Percentiles rank a stretch among this genome's conserved stretches.
Conservation (phyloP, 2,797 vertebrate species). For the Linurgus olivaceus region DNA sequence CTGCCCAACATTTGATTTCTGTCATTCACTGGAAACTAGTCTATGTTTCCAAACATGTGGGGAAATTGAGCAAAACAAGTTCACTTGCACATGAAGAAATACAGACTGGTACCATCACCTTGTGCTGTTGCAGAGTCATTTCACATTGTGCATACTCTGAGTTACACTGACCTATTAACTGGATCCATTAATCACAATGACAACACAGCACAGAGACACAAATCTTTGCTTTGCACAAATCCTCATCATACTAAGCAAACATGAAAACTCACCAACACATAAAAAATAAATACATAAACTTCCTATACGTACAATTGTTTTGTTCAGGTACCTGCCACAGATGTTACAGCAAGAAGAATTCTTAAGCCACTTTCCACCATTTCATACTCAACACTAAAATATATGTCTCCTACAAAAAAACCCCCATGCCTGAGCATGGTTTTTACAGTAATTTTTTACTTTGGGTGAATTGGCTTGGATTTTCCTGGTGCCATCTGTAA, state of each 20-base stretch:
- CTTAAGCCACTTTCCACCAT: not conserved
- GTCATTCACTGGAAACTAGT: not conserved
- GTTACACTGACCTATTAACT: not conserved
- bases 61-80: not conserved
- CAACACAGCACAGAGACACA: not conserved
- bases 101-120: not conserved
- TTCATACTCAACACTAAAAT: not conserved
- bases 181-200: not conserved
- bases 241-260: not conserved
- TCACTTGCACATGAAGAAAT: not conserved
- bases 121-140: not conserved
- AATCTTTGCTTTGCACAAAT: not conserved
- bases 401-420: not conserved
- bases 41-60: not conserved
- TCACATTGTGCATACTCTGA: not conserved
- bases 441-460: not conserved
- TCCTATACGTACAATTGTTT: not conserved
- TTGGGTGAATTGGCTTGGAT: not conserved
- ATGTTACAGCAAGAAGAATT: not conserved
- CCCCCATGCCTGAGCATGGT: rapidly evolving
- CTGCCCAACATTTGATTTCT: not conserved
- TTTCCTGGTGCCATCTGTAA: not conserved
- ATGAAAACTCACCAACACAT: not conserved
- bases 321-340: not conserved
- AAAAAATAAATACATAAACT: not conserved